phyloP scores from a whole-genome alignment of 1,140 invertebrate genomes.

The Drosophila quadrilineata region DNA sequence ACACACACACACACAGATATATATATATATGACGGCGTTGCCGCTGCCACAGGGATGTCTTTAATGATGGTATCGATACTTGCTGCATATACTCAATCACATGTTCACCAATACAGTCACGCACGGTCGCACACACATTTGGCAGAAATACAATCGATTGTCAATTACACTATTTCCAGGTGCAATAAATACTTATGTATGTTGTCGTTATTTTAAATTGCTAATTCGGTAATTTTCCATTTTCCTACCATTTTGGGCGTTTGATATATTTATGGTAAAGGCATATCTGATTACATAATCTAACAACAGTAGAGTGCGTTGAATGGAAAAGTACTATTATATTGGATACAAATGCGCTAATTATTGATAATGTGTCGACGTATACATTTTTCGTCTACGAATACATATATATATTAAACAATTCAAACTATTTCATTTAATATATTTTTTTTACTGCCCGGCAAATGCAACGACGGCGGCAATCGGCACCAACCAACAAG shows the following conservation, averaged over 20 bases:
- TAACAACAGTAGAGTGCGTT: no score
- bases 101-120: no score
- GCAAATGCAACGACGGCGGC: slow-evolving; percentile 3
- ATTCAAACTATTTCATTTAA: not conserved
- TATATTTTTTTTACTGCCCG: slow-evolving; percentile 4
- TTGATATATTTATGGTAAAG: not conserved
- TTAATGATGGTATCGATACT: slow-evolving; percentile 27
- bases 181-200: not conserved
- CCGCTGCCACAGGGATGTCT: slow-evolving; percentile 31
- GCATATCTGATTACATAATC: slow-evolving; percentile 10
- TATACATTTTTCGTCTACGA: no score
- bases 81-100: no score
- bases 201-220: no score
- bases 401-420: not conserved
- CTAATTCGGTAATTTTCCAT: no score
- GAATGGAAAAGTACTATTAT: no score
- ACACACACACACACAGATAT: not conserved
- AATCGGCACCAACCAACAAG: no score
- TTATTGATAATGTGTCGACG: no score
- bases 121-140: no score
- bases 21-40: not conserved
- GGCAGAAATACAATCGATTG: slow-evolving; percentile 19
- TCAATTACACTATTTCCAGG: not conserved
- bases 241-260: not conserved
- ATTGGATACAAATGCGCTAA: no score